phyloP scores from a whole-genome alignment of 1,140 invertebrate species.

The Drosophila tropicalis region DNA sequence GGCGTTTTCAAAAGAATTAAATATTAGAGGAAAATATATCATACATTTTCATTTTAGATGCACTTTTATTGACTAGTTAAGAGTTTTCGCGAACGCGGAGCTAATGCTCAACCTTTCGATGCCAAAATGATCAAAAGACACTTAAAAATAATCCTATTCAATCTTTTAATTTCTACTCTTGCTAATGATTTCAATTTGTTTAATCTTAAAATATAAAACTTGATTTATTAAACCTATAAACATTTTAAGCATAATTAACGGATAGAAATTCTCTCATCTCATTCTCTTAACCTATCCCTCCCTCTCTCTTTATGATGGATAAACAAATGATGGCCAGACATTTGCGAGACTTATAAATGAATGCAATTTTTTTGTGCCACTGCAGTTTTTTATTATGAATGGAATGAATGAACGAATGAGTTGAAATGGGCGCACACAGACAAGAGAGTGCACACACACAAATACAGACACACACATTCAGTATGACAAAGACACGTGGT shows the following conservation, averaged over 20 bases:
- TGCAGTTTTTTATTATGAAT: conserved; percentile 4
- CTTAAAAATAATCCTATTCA: no score
- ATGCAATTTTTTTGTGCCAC: neutral
- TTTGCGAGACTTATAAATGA: conserved; percentile 4
- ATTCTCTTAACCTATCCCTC: neutral
- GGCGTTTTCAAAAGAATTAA: no score
- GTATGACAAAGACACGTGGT: conserved; percentile 17
- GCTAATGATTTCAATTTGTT: no score
- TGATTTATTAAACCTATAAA: neutral
- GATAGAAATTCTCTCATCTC: neutral
- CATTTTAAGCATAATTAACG: neutral
- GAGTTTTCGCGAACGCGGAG: no score
- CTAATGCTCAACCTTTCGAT: no score
- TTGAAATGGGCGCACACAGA: conserved; percentile 46
- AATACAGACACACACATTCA: conserved; percentile 24
- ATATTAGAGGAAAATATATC: no score
- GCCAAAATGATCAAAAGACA: no score
- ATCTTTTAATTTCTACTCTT: no score
- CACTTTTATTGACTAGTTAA: no score
- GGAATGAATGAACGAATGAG: conserved; percentile 61
- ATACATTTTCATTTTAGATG: no score
- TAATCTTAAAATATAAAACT: no score
- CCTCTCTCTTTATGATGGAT: neutral
- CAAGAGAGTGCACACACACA: conserved; percentile 14
- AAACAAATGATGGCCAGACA: conserved; percentile 8